Conservation (phyloP, 2,113 vertebrate genomes). For the Amblyopsis rosae region DNA sequence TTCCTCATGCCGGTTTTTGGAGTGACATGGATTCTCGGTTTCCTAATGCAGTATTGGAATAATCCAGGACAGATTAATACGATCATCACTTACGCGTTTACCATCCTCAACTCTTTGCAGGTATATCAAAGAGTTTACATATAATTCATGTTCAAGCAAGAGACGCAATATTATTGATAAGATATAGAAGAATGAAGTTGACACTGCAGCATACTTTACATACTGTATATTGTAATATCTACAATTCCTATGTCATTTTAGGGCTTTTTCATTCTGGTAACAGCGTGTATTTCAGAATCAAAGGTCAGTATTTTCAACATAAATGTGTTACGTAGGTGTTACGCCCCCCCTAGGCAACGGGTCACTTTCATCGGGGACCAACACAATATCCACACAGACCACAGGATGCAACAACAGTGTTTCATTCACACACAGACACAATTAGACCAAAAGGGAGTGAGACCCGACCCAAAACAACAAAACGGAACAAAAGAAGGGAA, state of each 20-base stretch:
- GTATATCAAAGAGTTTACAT: slow-evolving; percentile 49
- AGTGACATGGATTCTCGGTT: slow-evolving; percentile 76
- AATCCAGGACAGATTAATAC: neutral
- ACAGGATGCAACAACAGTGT: too few relatives aligned
- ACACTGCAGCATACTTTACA: too few relatives aligned
- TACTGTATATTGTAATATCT: neutral
- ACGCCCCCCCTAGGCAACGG: too few relatives aligned
- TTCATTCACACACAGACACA: too few relatives aligned
- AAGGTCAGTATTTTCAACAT: slow-evolving; percentile 59
- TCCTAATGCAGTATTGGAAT: slow-evolving; percentile 20
- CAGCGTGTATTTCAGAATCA: slow-evolving; percentile 73
- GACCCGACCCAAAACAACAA: too few relatives aligned
- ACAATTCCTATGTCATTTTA: slow-evolving; percentile 41
- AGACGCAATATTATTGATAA: neutral
- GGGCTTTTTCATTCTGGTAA: slow-evolving; percentile 78
- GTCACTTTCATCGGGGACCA: too few relatives aligned
- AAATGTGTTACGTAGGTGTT: too few relatives aligned
- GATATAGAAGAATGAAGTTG: too few relatives aligned
- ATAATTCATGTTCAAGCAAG: neutral
- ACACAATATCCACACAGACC: too few relatives aligned
- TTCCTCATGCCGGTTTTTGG: slow-evolving; percentile 79
- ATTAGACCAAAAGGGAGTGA: too few relatives aligned
- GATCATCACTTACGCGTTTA: slow-evolving; percentile 64
- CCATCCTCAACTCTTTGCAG: slow-evolving; percentile 79
- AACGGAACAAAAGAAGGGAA: too few relatives aligned